These are phyloP conservation scores for Myiopsitta monachus DNA, from an alignment of 2,113 vertebrate species.

Conservation along the genomic window DNA sequence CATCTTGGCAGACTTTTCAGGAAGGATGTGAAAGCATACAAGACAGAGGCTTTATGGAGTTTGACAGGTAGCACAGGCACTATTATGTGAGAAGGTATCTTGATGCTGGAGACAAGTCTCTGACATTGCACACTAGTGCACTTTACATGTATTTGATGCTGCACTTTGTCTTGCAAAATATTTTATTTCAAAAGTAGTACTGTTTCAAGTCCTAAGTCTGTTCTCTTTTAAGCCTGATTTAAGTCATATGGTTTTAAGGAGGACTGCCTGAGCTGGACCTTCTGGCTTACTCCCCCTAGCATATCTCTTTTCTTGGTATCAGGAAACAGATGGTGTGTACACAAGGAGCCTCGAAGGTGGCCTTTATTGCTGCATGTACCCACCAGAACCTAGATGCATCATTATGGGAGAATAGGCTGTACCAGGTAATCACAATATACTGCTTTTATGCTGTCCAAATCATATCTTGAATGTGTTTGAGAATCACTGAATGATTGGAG, in stretches of 20 bases:
- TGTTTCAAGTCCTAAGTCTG: not conserved
- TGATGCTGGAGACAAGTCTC: not conserved
- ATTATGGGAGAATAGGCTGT: not conserved
- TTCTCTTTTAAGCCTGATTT: not conserved
- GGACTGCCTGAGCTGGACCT: not conserved
- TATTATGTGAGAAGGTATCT: not conserved
- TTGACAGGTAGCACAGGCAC: not conserved
- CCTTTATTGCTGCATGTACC: not conserved
- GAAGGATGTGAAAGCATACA: not conserved
- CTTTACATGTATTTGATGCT: not conserved
- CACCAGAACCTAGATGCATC: not conserved
- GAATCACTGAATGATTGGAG: not conserved
- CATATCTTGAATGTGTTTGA: fast-evolving
- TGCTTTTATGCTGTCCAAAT: not conserved
- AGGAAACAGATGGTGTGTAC: not conserved
- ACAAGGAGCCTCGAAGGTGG: not conserved
- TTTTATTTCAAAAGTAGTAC: not conserved
- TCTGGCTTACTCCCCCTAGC: not conserved
- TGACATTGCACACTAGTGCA: not conserved
- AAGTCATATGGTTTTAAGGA: not conserved
- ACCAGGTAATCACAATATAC: not conserved
- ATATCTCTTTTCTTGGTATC: not conserved
- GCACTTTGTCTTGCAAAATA: not conserved
- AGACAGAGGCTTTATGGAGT: not conserved
- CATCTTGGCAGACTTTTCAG: not conserved